Evolutionary conservation across 1,140 invertebrate genomes (phyloP).

Genomic region (Semibalanus balanoides): DNA sequence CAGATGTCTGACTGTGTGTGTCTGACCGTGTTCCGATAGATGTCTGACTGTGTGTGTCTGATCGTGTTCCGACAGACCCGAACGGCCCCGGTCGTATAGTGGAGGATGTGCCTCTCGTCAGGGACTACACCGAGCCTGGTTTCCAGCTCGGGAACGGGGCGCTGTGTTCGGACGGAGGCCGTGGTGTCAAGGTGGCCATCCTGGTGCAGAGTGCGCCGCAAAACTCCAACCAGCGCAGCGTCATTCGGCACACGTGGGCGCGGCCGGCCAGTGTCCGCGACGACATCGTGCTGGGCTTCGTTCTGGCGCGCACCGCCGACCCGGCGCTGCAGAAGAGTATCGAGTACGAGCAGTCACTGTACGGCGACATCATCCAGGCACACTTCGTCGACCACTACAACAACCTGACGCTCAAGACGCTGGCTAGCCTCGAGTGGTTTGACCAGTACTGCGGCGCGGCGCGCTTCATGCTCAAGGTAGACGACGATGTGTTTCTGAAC

Average conservation of each 20-base stretch:
- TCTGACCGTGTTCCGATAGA: too few relatives aligned
- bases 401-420: slow-evolving; percentile 29
- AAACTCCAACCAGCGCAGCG: slow-evolving; percentile 3
- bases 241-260: slow-evolving; percentile 13
- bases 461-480: slow-evolving; percentile 27
- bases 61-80: neutral
- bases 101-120: neutral
- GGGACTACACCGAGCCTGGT: slow-evolving; percentile 20
- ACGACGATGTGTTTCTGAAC: slow-evolving; percentile 27
- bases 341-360: slow-evolving; percentile 4
- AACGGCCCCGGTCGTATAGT: neutral
- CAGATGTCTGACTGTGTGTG: neutral
- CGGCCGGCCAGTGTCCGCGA: slow-evolving; percentile 1
- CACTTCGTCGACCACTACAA: slow-evolving; percentile 27
- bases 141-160: slow-evolving; percentile 37
- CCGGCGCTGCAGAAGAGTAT: slow-evolving; percentile 5
- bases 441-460: slow-evolving; percentile 23
- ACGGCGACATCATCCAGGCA: slow-evolving; percentile 23
- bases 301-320: slow-evolving; percentile 9
- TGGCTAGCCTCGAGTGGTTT: slow-evolving; percentile 27
- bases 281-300: slow-evolving; percentile 9
- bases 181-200: slow-evolving; percentile 47
- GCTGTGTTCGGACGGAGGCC: slow-evolving; percentile 49
- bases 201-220: slow-evolving; percentile 10
- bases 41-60: too few relatives aligned